phyloP scores from a whole-genome alignment of 2,113 vertebrate genomes.

The Apistogramma diplotaenia region DNA sequence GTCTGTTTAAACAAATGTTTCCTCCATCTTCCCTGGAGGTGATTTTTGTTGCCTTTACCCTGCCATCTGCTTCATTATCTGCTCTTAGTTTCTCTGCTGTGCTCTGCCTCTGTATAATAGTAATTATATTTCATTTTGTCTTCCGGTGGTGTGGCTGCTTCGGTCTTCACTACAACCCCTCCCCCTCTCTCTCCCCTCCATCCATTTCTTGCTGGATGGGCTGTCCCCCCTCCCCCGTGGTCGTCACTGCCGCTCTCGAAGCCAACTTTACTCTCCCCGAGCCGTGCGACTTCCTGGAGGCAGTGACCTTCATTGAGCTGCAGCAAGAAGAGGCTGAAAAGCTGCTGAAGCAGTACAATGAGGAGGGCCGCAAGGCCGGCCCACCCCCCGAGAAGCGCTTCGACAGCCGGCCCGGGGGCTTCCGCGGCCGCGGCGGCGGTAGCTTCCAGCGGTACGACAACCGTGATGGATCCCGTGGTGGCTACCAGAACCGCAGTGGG shows the following conservation, averaged over 20 bases:
- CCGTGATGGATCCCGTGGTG: constrained; percentile 76
- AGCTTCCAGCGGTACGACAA: constrained; percentile 86
- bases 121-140: constrained; percentile 73
- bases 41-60: constrained; percentile 65
- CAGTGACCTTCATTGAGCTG: constrained; percentile 82
- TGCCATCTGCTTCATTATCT: constrained; percentile 59
- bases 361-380: constrained; percentile 86
- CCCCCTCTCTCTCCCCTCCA: constrained; percentile 20
- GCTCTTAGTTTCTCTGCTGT: constrained; percentile 55
- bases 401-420: constrained; percentile 81
- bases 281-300: constrained; percentile 86
- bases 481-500: constrained; percentile 79
- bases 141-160: constrained; percentile 74
- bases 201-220: constrained; percentile 55
- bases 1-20: constrained; percentile 71
- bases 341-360: constrained; percentile 88
- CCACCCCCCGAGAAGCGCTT: constrained; percentile 90
- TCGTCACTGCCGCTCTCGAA: constrained; percentile 60
- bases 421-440: constrained; percentile 77
- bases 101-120: constrained; percentile 21
- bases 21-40: constrained; percentile 67
- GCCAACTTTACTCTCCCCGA: constrained; percentile 89
- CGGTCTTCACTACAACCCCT: constrained; percentile 67
- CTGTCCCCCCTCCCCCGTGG: constrained; percentile 49
- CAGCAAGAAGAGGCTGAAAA: constrained; percentile 84